These are phyloP conservation scores for Drosophila pegasa DNA, from an alignment of 2,888 invertebrate genomes.

Conservation along the genomic window DNA sequence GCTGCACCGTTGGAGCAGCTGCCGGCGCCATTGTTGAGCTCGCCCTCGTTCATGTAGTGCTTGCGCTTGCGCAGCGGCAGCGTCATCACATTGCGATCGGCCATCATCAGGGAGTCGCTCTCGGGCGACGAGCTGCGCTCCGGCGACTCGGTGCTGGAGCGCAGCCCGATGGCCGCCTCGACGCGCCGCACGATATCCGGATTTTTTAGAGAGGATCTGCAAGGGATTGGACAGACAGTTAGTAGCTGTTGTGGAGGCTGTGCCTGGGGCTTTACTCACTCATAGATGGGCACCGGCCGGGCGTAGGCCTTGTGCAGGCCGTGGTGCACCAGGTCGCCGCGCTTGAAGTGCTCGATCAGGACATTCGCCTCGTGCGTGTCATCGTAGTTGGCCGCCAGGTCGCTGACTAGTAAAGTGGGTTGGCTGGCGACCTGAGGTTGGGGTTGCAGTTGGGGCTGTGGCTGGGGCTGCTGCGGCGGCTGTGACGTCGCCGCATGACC, in stretches of 20 bases:
- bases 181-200: slow-evolving; percentile 87
- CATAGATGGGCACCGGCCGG: slow-evolving; percentile 84
- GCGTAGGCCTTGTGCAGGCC: slow-evolving; percentile 82
- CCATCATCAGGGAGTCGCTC: slow-evolving; percentile 86
- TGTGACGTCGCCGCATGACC: slow-evolving; percentile 47
- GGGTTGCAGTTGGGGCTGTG: slow-evolving; percentile 10
- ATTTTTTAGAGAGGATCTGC: slow-evolving; percentile 80
- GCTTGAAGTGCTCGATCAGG: slow-evolving; percentile 81
- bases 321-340: slow-evolving; percentile 77
- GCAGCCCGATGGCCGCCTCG: slow-evolving; percentile 86
- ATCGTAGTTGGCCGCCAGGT: slow-evolving; percentile 74
- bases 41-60: slow-evolving; percentile 89
- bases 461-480: slow-evolving; percentile 13
- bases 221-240: slow-evolving; percentile 1
- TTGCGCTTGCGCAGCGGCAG: slow-evolving; percentile 93
- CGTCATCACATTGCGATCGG: slow-evolving; percentile 87
- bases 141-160: slow-evolving; percentile 85
- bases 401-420: slow-evolving; percentile 65
- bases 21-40: slow-evolving; percentile 25
- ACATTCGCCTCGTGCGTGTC: slow-evolving; percentile 76
- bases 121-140: slow-evolving; percentile 86
- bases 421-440: slow-evolving; percentile 20
- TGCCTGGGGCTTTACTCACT: slow-evolving; percentile 73
- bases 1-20: slow-evolving; percentile 5
- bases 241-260: neutral